Conservation (phyloP, 1,140 invertebrate genomes). For the Ceratina japonica region DNA sequence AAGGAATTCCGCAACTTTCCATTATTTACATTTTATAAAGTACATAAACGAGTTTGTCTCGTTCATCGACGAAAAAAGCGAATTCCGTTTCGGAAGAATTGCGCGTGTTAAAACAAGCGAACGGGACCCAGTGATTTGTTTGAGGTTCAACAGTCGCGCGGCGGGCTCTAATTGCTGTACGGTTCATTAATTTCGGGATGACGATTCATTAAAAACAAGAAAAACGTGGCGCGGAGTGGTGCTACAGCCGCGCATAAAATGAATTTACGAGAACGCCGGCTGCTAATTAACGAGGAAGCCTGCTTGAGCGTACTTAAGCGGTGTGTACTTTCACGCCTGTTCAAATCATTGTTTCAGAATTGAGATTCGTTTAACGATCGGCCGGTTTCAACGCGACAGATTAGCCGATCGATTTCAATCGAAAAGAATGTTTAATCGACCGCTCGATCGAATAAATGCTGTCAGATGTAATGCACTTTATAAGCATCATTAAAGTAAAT, state of each 20-base stretch:
- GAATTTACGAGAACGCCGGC: conserved; percentile 1
- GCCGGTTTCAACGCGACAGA: too few relatives aligned
- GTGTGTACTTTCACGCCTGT: not conserved
- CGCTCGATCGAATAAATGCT: not conserved
- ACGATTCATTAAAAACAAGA: not conserved
- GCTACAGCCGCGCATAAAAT: not conserved
- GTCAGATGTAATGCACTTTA: not conserved
- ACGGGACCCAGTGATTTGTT: too few relatives aligned
- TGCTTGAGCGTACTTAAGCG: not conserved
- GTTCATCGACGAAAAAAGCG: too few relatives aligned
- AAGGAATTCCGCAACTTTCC: too few relatives aligned
- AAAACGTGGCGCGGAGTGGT: too few relatives aligned
- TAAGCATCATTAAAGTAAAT: too few relatives aligned
- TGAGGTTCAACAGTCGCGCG: too few relatives aligned
- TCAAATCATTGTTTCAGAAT: too few relatives aligned
- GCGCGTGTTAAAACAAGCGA: not conserved
- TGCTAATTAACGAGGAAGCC: conserved; percentile 10
- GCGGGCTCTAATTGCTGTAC: conserved; percentile 1
- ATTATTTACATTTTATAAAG: too few relatives aligned
- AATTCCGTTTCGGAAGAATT: not conserved
- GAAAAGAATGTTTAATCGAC: not conserved
- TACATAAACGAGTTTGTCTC: too few relatives aligned
- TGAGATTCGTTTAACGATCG: too few relatives aligned
- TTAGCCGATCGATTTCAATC: too few relatives aligned
- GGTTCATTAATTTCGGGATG: conserved; percentile 25